Percentiles rank a stretch among this genome's conserved stretches.
These are phyloP conservation scores for Montifringilla adamsi DNA, from an alignment of 2,113 vertebrate genomes.

Conservation along the genomic window DNA sequence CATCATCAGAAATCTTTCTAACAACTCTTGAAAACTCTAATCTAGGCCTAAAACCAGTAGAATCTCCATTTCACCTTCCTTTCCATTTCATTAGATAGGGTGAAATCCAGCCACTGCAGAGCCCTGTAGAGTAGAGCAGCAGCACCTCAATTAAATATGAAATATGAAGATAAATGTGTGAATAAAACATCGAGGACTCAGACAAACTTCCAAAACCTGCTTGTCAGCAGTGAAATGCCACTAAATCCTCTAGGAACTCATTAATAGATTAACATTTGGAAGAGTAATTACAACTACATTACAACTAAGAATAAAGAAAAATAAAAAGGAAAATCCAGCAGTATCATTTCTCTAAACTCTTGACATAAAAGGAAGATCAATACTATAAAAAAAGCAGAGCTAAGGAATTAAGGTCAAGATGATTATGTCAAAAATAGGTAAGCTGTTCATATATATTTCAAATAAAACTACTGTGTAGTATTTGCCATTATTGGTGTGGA, in stretches of 20 bases:
- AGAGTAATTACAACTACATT: slow-evolving; percentile 64
- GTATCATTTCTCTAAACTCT: slow-evolving; percentile 11
- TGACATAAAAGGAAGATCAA: slow-evolving; percentile 49
- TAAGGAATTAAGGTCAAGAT: slow-evolving; percentile 31
- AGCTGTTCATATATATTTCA: slow-evolving; percentile 3
- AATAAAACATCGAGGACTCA: slow-evolving; percentile 64
- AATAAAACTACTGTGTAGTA: background rate
- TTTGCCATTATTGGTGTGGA: background rate
- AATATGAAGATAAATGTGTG: slow-evolving; percentile 63
- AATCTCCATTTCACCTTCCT: background rate
- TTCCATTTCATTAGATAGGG: background rate
- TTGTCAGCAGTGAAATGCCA: slow-evolving; percentile 68
- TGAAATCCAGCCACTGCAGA: slow-evolving; percentile 9
- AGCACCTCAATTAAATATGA: slow-evolving; percentile 52
- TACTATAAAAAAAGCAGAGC: slow-evolving; percentile 36
- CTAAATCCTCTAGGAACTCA: slow-evolving; percentile 71
- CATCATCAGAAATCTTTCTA: background rate
- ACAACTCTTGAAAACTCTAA: background rate
- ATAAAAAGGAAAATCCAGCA: slow-evolving; percentile 22
- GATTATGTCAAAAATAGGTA: slow-evolving; percentile 36
- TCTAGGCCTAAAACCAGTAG: background rate
- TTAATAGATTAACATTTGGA: slow-evolving; percentile 75
- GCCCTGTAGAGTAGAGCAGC: background rate
- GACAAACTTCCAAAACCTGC: slow-evolving; percentile 53
- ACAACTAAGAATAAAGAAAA: slow-evolving; percentile 56